phyloP scores from a whole-genome alignment of 2,888 invertebrate genomes.

The Lithophane socia region DNA sequence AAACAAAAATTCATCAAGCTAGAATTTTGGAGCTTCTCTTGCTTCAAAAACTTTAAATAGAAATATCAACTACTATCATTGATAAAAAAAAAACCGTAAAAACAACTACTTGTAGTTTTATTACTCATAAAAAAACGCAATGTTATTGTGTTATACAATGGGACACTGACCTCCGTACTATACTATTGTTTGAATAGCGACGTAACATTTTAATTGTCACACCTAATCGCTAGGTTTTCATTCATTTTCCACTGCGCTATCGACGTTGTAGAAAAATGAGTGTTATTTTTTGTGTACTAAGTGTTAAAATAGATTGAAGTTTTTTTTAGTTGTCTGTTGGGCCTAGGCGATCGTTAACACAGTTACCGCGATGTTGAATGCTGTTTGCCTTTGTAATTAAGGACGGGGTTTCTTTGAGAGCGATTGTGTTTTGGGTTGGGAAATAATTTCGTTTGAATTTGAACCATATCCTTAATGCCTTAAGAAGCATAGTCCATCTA shows the following conservation, averaged over 20 bases:
- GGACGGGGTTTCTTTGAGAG: constrained; percentile 55
- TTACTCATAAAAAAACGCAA: constrained; percentile 55
- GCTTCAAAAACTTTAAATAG: constrained; percentile 11
- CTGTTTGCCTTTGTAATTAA: constrained; percentile 65
- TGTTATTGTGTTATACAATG: constrained; percentile 65
- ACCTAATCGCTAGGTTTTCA: constrained; percentile 65
- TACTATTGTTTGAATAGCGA: constrained; percentile 58
- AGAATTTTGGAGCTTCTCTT: background rate
- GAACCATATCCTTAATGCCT: background rate
- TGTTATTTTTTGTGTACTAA: constrained; percentile 26
- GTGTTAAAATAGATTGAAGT: constrained; percentile 27
- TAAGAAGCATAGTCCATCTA: background rate
- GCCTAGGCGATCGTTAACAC: constrained; percentile 60
- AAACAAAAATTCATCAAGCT: constrained; percentile 1
- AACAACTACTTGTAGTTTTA: constrained; percentile 35
- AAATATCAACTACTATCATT: constrained; percentile 1
- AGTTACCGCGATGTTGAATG: constrained; percentile 55
- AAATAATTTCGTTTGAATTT: constrained; percentile 17
- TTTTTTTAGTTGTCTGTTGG: constrained; percentile 23
- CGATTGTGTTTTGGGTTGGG: constrained; percentile 43
- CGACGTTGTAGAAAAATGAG: constrained; percentile 25
- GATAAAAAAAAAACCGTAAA: constrained; percentile 14
- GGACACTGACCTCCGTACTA: constrained; percentile 63
- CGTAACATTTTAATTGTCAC: constrained; percentile 64
- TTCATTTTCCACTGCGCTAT: constrained; percentile 51